Evolutionary conservation across 1,140 invertebrate species (phyloP).

Genomic region (Orussus abietinus): DNA sequence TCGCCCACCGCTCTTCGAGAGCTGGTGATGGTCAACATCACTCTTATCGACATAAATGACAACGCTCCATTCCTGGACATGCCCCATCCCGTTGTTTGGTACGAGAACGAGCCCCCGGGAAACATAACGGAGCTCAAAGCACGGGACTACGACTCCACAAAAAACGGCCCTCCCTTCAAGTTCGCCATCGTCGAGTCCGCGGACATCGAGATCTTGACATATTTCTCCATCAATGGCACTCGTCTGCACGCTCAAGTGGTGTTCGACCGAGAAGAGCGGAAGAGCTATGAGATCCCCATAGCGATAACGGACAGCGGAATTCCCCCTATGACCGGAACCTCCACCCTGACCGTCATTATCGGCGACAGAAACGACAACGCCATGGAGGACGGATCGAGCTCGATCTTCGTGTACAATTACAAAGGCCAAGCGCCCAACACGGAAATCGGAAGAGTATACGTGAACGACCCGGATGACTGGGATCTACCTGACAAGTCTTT

Average conservation of each 20-base stretch:
- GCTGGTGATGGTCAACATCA: constrained; percentile 69
- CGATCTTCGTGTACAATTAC: constrained; percentile 90
- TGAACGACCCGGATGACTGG: constrained; percentile 90
- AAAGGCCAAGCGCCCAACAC: constrained; percentile 71
- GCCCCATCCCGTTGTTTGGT: constrained; percentile 75
- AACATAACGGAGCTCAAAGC: constrained; percentile 69
- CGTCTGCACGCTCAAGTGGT: constrained; percentile 59
- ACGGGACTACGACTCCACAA: constrained; percentile 71
- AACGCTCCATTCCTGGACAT: constrained; percentile 83
- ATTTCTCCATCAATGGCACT: constrained; percentile 66
- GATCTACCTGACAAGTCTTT: constrained; percentile 87
- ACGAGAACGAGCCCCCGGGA: constrained; percentile 69
- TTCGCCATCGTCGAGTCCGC: constrained; percentile 69
- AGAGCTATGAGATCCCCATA: constrained; percentile 83
- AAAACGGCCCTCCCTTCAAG: constrained; percentile 79
- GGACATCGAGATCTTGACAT: constrained; percentile 62
- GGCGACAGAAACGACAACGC: constrained; percentile 87
- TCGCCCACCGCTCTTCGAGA: constrained; percentile 58
- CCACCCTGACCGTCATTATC: constrained; percentile 79
- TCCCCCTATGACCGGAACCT: constrained; percentile 68
- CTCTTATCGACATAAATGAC: constrained; percentile 82
- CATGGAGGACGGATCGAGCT: constrained; percentile 76
- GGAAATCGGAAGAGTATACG: constrained; percentile 84
- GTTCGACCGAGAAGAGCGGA: constrained; percentile 87
- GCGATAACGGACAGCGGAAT: constrained; percentile 79